These are phyloP conservation scores for Umimayanthus chanpuru DNA, from an alignment of 92 coral and sea anemone genomes.

Conservation along the genomic window DNA sequence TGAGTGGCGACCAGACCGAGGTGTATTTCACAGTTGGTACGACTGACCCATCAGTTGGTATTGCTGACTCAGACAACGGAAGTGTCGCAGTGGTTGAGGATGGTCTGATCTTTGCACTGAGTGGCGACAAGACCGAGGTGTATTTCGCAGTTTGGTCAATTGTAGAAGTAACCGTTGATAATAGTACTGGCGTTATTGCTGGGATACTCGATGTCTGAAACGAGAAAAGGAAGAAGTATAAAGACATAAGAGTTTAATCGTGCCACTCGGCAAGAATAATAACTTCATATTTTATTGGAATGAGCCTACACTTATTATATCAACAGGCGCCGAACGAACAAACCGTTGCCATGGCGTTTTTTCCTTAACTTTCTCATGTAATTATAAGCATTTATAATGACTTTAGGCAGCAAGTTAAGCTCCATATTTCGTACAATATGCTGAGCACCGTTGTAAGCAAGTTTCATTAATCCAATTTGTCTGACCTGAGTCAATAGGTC, in stretches of 20 bases:
- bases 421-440: too few species aligned
- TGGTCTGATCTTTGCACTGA: neutral
- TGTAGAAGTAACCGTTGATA: neutral
- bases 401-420: neutral
- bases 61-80: neutral
- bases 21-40: neutral
- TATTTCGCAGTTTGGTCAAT: neutral
- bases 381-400: too few species aligned
- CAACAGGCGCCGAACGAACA: too few species aligned
- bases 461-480: neutral
- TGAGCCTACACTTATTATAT: neutral
- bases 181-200: neutral
- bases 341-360: too few species aligned
- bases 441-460: neutral
- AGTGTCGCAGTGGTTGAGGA: neutral
- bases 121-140: neutral
- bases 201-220: neutral
- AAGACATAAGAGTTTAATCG: too few species aligned
- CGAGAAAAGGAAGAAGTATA: neutral
- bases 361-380: neutral
- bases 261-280: neutral
- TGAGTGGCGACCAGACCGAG: neutral
- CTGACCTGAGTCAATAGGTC: neutral
- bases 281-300: neutral
- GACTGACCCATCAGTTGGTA: neutral